phyloP scores from a whole-genome alignment of 2,888 invertebrate species.

The Amphipyra berbera region DNA sequence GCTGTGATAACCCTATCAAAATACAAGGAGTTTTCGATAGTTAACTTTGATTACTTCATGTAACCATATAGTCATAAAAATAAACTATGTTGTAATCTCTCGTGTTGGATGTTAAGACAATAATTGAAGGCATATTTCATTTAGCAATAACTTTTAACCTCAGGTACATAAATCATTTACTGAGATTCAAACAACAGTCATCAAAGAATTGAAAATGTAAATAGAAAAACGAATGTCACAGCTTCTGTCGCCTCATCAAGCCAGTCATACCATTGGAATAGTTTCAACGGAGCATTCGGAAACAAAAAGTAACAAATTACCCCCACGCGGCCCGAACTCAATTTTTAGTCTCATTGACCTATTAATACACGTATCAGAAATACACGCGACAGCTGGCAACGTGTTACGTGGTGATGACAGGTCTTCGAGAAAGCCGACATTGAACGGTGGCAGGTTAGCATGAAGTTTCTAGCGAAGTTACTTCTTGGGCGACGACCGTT shows the following conservation, averaged over 20 bases:
- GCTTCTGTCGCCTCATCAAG: constrained; percentile 20
- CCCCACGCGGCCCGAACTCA: constrained; percentile 42
- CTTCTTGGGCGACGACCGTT: too few species aligned
- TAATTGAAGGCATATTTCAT: constrained; percentile 11
- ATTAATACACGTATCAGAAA: constrained; percentile 48
- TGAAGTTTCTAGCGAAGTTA: background rate
- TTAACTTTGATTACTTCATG: constrained; percentile 18
- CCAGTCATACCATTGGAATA: constrained; percentile 33
- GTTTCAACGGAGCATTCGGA: constrained; percentile 36
- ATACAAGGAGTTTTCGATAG: constrained; percentile 8
- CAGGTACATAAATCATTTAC: too few species aligned
- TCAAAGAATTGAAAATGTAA: constrained; percentile 1
- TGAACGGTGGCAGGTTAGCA: constrained; percentile 16
- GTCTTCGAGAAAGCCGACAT: constrained; percentile 16
- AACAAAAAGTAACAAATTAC: constrained; percentile 47
- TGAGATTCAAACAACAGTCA: too few species aligned
- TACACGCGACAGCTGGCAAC: constrained; percentile 50
- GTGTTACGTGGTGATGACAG: constrained; percentile 35
- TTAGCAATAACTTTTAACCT: background rate
- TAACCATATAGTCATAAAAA: constrained; percentile 3
- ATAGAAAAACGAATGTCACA: constrained; percentile 20
- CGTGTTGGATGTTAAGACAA: constrained; percentile 1
- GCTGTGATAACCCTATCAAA: constrained; percentile 10
- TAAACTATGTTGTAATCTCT: constrained; percentile 11
- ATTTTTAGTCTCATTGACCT: constrained; percentile 57